phyloP scores from a whole-genome alignment of 1,140 invertebrate genomes.

The Lordiphosa collinella region DNA sequence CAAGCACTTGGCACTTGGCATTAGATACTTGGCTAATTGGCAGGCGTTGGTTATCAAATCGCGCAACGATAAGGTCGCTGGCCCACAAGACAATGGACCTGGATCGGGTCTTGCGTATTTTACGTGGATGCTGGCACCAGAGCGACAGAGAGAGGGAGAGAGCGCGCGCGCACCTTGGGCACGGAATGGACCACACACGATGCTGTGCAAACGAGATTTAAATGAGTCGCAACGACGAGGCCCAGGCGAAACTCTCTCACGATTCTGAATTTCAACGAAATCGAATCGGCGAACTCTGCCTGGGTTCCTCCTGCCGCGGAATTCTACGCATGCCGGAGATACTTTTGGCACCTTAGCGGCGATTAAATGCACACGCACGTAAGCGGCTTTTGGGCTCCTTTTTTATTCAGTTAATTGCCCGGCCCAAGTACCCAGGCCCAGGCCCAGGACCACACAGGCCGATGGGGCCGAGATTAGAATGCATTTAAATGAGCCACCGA shows the following conservation, averaged over 20 bases:
- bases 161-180: constrained; percentile 11
- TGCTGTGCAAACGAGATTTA: constrained; percentile 72
- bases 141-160: background rate
- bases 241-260: constrained; percentile 57
- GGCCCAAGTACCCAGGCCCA: constrained; percentile 17
- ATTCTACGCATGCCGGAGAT: constrained; percentile 71
- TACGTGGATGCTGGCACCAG: background rate
- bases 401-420: constrained; percentile 7
- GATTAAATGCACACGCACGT: constrained; percentile 72
- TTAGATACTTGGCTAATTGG: constrained; percentile 52
- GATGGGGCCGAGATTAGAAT: constrained; percentile 51
- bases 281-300: constrained; percentile 32
- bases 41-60: constrained; percentile 46
- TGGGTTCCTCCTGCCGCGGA: constrained; percentile 22
- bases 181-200: constrained; percentile 58
- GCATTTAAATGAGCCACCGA: constrained; percentile 57
- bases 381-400: constrained; percentile 38
- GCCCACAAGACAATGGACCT: constrained; percentile 29
- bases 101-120: background rate
- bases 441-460: constrained; percentile 65
- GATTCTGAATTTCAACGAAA: constrained; percentile 76
- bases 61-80: constrained; percentile 27
- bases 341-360: constrained; percentile 72
- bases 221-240: constrained; percentile 60
- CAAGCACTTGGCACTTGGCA: constrained; percentile 54